Conservation (phyloP, 2,113 vertebrate genomes). For the Dendropsophus ebraccatus region DNA sequence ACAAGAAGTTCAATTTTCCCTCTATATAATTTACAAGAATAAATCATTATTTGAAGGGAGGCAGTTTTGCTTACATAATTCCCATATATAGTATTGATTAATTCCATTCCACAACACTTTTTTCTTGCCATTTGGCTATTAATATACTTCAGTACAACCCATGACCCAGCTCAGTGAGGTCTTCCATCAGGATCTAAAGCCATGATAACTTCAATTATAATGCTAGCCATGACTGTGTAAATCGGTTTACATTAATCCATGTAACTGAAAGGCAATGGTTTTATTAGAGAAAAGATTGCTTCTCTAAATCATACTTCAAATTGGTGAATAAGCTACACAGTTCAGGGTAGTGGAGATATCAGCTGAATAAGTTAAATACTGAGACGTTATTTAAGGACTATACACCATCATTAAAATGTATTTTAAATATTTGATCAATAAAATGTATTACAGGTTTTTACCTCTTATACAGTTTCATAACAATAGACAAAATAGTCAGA, state of each 20-base stretch:
- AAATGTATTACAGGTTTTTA: neutral
- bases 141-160: neutral
- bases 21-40: conserved; percentile 2
- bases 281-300: conserved; percentile 22
- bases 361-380: neutral
- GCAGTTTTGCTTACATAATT: neutral
- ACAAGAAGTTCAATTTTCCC: conserved; percentile 5
- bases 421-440: neutral
- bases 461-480: neutral
- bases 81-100: conserved; percentile 16
- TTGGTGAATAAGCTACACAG: conserved; percentile 5
- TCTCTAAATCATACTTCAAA: conserved; percentile 19
- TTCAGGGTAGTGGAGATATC: neutral
- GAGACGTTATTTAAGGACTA: neutral
- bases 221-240: conserved; percentile 24
- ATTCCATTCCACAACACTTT: conserved; percentile 5
- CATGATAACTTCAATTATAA: conserved; percentile 11
- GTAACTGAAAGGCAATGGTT: conserved; percentile 4
- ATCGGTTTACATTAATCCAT: conserved; percentile 2
- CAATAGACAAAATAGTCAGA: neutral
- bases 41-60: neutral
- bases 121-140: neutral
- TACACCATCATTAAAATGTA: neutral
- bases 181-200: conserved; percentile 23
- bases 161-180: conserved; percentile 15